phyloP scores from a whole-genome alignment of 2,113 vertebrate species.

The Arvicanthis niloticus region DNA sequence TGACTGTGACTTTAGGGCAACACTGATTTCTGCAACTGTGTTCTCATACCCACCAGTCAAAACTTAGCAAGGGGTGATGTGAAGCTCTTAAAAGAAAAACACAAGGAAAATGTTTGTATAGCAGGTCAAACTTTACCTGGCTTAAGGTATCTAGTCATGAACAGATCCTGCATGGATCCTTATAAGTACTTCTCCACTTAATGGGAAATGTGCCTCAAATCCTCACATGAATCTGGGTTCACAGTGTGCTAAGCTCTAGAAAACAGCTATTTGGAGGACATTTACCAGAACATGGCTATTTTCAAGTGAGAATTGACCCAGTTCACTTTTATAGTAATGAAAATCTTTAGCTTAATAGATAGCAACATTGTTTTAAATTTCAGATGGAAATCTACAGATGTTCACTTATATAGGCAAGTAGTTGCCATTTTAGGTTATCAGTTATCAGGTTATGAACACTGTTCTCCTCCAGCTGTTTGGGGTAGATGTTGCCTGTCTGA shows the following conservation, averaged over 20 bases:
- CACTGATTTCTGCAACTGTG: neutral
- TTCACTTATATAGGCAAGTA: constrained; percentile 6
- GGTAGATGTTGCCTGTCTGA: neutral
- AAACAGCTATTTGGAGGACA: constrained; percentile 66
- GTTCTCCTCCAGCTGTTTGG: neutral
- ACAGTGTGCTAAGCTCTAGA: constrained; percentile 61
- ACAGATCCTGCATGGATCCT: constrained; percentile 71
- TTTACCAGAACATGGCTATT: constrained; percentile 71
- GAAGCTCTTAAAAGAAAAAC: neutral
- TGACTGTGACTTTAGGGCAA: neutral
- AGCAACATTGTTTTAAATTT: constrained; percentile 20
- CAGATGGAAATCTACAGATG: neutral
- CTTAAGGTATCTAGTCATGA: constrained; percentile 58
- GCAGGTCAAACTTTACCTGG: constrained; percentile 52
- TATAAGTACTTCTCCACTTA: constrained; percentile 77
- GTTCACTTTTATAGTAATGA: constrained; percentile 68
- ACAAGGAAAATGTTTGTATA: neutral
- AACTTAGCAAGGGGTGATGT: neutral
- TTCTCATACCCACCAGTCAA: neutral
- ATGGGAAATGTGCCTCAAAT: constrained; percentile 37
- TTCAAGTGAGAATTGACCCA: constrained; percentile 78
- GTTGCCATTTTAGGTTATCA: neutral
- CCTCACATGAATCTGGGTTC: constrained; percentile 57
- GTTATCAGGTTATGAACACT: neutral
- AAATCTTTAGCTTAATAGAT: constrained; percentile 69